Conservation (phyloP, 2,888 invertebrate species). For the Calameuta pallipes region DNA sequence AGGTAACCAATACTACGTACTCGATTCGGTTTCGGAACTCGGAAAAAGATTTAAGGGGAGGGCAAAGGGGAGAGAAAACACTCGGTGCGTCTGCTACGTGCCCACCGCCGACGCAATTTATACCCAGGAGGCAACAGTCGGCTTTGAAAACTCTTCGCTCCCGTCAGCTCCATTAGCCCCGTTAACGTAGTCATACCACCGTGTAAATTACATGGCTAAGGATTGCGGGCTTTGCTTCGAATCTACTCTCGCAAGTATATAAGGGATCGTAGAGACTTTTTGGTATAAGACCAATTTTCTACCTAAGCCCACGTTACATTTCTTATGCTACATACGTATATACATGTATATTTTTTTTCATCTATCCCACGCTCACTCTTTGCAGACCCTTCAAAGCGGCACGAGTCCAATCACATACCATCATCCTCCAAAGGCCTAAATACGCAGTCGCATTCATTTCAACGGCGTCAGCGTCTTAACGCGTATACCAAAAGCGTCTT, state of each 20-base stretch:
- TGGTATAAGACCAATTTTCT: neutral
- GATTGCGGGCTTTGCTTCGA: neutral
- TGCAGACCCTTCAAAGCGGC: neutral
- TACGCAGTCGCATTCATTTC: neutral
- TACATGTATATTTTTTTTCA: neutral
- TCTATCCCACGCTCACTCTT: neutral
- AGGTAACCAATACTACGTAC: neutral
- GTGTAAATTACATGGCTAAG: neutral
- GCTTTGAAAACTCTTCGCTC: neutral
- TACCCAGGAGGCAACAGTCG: neutral
- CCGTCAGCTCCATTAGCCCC: neutral
- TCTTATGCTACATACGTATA: neutral
- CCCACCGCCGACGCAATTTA: neutral
- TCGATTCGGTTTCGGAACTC: neutral
- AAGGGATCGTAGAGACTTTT: neutral
- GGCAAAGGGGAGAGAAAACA: neutral
- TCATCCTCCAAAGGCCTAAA: neutral
- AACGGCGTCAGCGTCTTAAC: neutral
- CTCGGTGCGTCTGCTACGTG: neutral
- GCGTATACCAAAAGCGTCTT: neutral
- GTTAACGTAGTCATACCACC: neutral
- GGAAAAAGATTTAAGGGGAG: neutral
- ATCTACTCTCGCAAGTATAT: neutral
- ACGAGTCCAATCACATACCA: neutral
- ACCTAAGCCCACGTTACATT: neutral